phyloP scores from a whole-genome alignment of 1,140 invertebrate species.

The Sitodiplosis mosellana region DNA sequence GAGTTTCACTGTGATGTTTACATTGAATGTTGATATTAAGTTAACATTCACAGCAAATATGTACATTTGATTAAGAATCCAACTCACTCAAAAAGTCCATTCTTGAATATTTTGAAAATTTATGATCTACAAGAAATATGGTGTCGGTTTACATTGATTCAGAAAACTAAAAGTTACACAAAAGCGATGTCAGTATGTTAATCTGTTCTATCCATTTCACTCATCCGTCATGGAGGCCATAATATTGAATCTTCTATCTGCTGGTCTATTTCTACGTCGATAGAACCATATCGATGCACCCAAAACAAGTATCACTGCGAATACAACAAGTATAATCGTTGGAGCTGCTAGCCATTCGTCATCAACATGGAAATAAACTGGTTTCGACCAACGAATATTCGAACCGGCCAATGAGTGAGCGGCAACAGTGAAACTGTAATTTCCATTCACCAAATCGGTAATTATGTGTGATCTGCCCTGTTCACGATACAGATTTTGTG shows the following conservation, averaged over 20 bases:
- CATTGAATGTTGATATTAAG: too few relatives aligned
- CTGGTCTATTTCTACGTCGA: conserved; percentile 17
- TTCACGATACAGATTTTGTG: conserved; percentile 15
- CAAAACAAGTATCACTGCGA: conserved; percentile 18
- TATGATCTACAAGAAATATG: too few relatives aligned
- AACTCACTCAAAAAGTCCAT: too few relatives aligned
- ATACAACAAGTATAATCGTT: conserved; percentile 15
- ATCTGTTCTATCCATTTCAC: too few relatives aligned
- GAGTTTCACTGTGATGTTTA: too few relatives aligned
- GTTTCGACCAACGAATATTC: conserved; percentile 28
- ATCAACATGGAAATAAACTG: neutral
- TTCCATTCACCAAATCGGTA: conserved; percentile 51
- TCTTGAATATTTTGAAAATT: too few relatives aligned
- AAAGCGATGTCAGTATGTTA: too few relatives aligned
- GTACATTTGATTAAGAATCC: too few relatives aligned
- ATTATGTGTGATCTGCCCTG: conserved; percentile 17
- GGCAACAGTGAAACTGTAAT: conserved; percentile 60
- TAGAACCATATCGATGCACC: conserved; percentile 6
- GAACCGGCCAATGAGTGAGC: conserved; percentile 61
- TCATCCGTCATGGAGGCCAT: conserved; percentile 56
- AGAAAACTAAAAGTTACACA: too few relatives aligned
- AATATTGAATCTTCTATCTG: conserved; percentile 32
- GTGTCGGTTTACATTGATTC: too few relatives aligned
- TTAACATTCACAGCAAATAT: too few relatives aligned
- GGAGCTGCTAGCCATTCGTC: neutral